A percentile compares a stretch with the other conserved stretches of the same genome.
phyloP scores from a whole-genome alignment of 2,797 vertebrate genomes.

The Anas bahamensis region DNA sequence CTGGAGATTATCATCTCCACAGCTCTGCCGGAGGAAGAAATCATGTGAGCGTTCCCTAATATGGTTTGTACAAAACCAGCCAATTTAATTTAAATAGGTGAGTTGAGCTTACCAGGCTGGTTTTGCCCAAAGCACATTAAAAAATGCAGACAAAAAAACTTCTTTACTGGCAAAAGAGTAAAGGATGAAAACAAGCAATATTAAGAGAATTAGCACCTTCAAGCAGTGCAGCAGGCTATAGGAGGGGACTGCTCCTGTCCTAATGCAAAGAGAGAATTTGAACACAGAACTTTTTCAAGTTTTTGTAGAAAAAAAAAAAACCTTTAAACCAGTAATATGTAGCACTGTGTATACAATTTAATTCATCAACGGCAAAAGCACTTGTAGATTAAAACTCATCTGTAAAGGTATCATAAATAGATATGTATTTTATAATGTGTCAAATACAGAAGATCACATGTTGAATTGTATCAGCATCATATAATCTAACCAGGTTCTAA shows the following conservation, averaged over 20 bases:
- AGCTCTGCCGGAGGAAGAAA: constrained; percentile 57
- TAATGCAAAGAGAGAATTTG: background rate
- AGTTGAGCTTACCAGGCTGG: constrained; percentile 24
- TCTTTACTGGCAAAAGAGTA: background rate
- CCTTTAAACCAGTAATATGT: background rate
- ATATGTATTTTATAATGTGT: background rate
- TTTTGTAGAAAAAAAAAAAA: background rate
- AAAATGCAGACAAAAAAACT: background rate
- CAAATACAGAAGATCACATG: background rate
- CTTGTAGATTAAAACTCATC: background rate
- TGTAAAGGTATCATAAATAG: background rate
- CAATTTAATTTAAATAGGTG: constrained; percentile 67
- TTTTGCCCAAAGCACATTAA: background rate
- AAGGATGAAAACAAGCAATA: background rate
- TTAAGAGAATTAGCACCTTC: background rate
- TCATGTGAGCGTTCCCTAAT: constrained; percentile 25
- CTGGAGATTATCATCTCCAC: constrained; percentile 68
- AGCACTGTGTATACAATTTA: background rate
- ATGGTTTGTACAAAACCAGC: constrained; percentile 11
- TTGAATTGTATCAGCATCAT: background rate
- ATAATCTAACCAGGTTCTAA: background rate
- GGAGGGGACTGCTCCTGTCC: background rate
- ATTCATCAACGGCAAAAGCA: background rate
- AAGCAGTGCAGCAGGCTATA: background rate
- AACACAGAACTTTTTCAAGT: background rate